A percentile compares a stretch with the other conserved stretches of the same genome.
Evolutionary conservation across 2,113 vertebrate genomes (phyloP).

Genomic region (Amphiprion percula): DNA sequence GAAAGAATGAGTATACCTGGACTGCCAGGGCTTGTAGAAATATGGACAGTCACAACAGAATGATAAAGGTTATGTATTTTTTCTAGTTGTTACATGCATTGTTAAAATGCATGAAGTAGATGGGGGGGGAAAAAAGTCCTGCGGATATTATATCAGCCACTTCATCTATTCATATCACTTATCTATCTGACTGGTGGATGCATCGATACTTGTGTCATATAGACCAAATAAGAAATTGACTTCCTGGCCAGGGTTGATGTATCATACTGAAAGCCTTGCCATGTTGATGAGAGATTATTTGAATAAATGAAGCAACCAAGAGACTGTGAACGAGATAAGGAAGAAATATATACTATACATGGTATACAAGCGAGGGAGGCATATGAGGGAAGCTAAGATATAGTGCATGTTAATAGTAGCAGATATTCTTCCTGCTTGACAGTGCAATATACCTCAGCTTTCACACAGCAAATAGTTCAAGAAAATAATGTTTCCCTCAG

Average conservation of each 20-base stretch:
- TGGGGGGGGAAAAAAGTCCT: not conserved
- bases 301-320: no score
- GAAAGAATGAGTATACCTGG: not conserved
- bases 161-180: not conserved
- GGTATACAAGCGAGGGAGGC: no score
- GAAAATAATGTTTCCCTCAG: not conserved
- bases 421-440: no score
- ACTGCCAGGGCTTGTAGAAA: not conserved
- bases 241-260: not conserved
- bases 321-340: no score
- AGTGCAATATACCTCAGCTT: no score
- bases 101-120: slow-evolving; percentile 6
- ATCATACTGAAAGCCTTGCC: not conserved
- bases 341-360: no score
- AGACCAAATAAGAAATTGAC: slow-evolving; percentile 1
- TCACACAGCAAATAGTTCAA: not conserved
- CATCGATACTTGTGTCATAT: slow-evolving; percentile 8
- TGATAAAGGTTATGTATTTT: not conserved
- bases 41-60: not conserved
- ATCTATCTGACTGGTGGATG: slow-evolving; percentile 16
- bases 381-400: no score
- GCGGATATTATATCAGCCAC: not conserved
- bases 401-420: no score
- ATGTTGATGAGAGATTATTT: slow-evolving; percentile 1
- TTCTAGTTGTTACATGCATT: not conserved